Evolutionary conservation across 2,797 vertebrate species (phyloP), one percentile per base, ranked within the genome.

Genomic region (Orientallactaga sibirica): DNA sequence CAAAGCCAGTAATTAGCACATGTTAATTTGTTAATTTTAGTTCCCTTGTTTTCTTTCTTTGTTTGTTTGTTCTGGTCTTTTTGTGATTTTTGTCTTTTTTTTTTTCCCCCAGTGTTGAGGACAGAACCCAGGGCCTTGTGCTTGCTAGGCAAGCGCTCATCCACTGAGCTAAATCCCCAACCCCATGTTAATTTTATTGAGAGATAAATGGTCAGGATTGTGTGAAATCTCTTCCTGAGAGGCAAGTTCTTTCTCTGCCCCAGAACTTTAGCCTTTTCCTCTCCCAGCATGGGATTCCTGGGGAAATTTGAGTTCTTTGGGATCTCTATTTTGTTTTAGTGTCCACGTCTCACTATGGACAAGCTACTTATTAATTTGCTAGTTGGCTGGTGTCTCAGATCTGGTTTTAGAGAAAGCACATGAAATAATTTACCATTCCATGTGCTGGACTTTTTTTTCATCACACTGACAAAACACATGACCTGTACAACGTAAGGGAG

Each of bases 341-440:
- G 11, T 62, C 15, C 41, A 15, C 76, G 58, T 33, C 24, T n/a
- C 73, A 14, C 14, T 2, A 12, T 64, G 62, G 66, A 5, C 33
- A 33, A 67, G n/a, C 24, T 86, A 14, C 33, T 48, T 79, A 37
- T n/a, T 71, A 61, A 62, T 67, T 92, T 80, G 73, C 73, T 29
- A 14, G 52, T 12, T 18, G 25, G 5, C 29, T 75, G 48, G 48
- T 19, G 55, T 58, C 71, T 55, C 33, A 68, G 70, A 77, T 78
- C 71, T 71, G 55, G 81, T 91, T 96, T 80, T 71, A 88, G 18
- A 27, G 29, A 1, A 67, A 88, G 82, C 20, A 80, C 7, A 66
- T 70, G 62, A 92, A 85, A 82, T 81, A 90, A 78, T 43, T 88
- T 55, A 79, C 12, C 83, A n/a, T 88, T 71, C 29, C 25, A 70